Base-by-base conservation (phyloP, 2,888 invertebrate genomes). In the Coleophora deauratella region DNA sequence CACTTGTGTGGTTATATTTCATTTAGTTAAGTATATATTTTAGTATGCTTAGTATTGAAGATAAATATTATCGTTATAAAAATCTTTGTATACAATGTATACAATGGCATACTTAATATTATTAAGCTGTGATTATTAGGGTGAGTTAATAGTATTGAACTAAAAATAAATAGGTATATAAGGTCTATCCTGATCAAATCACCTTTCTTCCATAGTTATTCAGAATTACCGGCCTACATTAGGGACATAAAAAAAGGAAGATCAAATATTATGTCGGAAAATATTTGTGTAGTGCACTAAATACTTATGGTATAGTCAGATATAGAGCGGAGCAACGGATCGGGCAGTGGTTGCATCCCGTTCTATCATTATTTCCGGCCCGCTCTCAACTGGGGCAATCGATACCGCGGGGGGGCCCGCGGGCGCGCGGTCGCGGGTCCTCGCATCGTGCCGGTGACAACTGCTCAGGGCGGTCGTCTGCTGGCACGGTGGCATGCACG, bases 301-400 rank as follows among this genome's bases (percentile, higher is more conserved):
- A 21, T n/a, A 6, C 21, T 6, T 21, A 72, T 64, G 73, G 72
- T 73, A 21, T 72, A 63, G 66, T n/a, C n/a, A n/a, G 69, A 69
- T 59, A 66, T 66, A 54, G 71, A 72, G 75, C 74, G 72, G 74
- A 75, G 68, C 75, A 75, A 67, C 64, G 68, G 67, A 67, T 75
- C 77, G 78, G 80, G 70, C 77, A 77, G 75, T 81, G 72, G 79
- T 81, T 80, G 84, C 84, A 82, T 84, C 84, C 74, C 72, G 72
- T 74, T 85, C 84, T 84, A 79, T 82, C 82, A 75, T 79, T 79
- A 73, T 76, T 82, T 81, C 78, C 84, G 79, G 79, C 76, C 78
- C 77, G 76, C 81, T 86, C 81, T 85, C 87, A 88, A 88, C 88
- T 88, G 87, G 88, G 88, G 86, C 88, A 88, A 89, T 89, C 88